A percentile compares a stretch with the other conserved stretches of the same genome.
phyloP scores from a whole-genome alignment of 2,888 invertebrate genomes.

The Nipponacmea schrenckii region DNA sequence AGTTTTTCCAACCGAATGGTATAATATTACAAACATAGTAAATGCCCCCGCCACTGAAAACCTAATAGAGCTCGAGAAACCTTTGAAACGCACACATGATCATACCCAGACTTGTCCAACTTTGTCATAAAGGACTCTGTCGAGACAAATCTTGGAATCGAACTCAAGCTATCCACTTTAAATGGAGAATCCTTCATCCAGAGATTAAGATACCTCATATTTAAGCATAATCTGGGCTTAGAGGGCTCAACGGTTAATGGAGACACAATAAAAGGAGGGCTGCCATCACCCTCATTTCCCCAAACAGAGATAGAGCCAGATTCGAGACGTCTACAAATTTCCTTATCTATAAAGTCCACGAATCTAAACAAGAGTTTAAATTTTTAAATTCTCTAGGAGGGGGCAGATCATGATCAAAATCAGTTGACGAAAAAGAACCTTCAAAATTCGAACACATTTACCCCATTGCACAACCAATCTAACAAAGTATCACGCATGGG shows the following conservation, averaged over 20 bases:
- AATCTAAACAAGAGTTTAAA: neutral
- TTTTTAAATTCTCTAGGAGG: neutral
- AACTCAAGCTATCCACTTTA: neutral
- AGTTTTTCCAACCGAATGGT: neutral
- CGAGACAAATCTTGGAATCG: neutral
- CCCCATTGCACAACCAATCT: neutral
- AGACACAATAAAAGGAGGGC: neutral
- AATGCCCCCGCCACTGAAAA: neutral
- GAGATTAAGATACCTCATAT: neutral
- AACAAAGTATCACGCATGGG: neutral
- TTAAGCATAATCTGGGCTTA: neutral
- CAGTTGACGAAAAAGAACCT: neutral
- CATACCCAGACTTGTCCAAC: neutral
- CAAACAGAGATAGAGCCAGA: neutral
- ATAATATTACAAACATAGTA: slow-evolving; percentile 3
- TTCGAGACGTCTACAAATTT: neutral
- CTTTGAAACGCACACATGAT: neutral
- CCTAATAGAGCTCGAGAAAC: neutral
- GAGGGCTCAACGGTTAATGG: neutral
- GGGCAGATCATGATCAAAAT: neutral
- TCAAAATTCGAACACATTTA: neutral
- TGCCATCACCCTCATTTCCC: neutral
- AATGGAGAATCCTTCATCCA: neutral
- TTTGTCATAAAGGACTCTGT: neutral
- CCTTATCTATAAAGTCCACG: neutral